phyloP scores from a whole-genome alignment of 2,797 vertebrate species.

The Xiphophorus birchmanni region DNA sequence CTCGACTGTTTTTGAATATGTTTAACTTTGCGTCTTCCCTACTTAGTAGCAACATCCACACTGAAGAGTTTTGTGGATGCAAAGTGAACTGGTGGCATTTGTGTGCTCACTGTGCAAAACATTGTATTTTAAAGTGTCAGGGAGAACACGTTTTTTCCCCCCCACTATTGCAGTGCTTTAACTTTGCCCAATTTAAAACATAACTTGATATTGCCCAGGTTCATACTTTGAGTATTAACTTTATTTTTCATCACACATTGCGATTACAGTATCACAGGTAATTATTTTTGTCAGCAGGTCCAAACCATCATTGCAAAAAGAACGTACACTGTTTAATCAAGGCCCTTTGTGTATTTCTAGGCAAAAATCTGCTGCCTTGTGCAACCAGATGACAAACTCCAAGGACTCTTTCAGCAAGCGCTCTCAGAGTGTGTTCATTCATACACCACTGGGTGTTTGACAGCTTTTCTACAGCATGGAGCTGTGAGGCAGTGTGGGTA shows the following conservation, averaged over 20 bases:
- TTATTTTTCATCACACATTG: background rate
- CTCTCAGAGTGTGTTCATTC: constrained; percentile 12
- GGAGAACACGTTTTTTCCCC: background rate
- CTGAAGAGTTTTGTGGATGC: background rate
- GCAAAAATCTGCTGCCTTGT: background rate
- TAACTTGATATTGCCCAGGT: background rate
- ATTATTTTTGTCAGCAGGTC: background rate
- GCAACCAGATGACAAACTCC: constrained; percentile 10
- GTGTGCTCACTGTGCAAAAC: background rate
- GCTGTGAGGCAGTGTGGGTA: constrained; percentile 38
- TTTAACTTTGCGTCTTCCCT: background rate
- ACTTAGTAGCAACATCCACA: background rate
- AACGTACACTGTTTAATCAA: constrained; percentile 3
- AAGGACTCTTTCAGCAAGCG: background rate
- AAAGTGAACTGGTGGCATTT: background rate
- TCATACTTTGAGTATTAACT: background rate
- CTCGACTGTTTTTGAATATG: background rate
- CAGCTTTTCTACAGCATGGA: constrained; percentile 11
- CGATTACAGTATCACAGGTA: background rate
- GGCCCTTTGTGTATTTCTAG: background rate
- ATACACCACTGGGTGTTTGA: constrained; percentile 9
- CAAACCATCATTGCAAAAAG: background rate
- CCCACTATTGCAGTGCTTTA: background rate
- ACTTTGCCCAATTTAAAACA: background rate
- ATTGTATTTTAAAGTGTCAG: background rate